These are phyloP conservation scores for Esox masquinongy DNA, from an alignment of 2,797 vertebrate genomes.

Conservation along the genomic window DNA sequence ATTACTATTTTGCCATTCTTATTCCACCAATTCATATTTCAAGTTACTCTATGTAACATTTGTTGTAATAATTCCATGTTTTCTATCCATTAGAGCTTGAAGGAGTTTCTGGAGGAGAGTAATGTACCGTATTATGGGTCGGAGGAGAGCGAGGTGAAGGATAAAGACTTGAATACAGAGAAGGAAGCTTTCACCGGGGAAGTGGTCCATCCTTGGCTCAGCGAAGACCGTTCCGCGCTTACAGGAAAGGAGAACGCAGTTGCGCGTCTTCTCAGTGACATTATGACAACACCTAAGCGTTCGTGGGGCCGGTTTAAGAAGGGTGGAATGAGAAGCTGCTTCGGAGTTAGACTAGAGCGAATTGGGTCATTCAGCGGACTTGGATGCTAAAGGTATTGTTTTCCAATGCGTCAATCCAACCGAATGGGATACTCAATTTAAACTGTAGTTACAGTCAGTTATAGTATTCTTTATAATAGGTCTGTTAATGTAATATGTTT, in stretches of 20 bases:
- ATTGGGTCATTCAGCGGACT: conserved; percentile 81
- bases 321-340: conserved; percentile 77
- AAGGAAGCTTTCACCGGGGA: conserved; percentile 42
- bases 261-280: conserved; percentile 66
- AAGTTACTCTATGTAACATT: neutral
- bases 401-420: neutral
- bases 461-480: neutral
- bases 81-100: conserved; percentile 56
- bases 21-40: neutral
- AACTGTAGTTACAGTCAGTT: neutral
- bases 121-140: conserved; percentile 43
- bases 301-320: conserved; percentile 77
- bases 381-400: conserved; percentile 66
- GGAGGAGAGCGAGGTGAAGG: conserved; percentile 44
- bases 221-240: conserved; percentile 42
- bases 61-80: neutral
- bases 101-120: conserved; percentile 64
- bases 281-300: conserved; percentile 72
- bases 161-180: conserved; percentile 37
- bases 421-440: neutral
- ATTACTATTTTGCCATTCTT: neutral
- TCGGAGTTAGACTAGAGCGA: conserved; percentile 76
- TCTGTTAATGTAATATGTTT: neutral
- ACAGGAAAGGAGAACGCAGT: conserved; percentile 48
- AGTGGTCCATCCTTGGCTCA: conserved; percentile 43